Conservation (phyloP, 2,888 invertebrate species). For the Cantharis rufa region DNA sequence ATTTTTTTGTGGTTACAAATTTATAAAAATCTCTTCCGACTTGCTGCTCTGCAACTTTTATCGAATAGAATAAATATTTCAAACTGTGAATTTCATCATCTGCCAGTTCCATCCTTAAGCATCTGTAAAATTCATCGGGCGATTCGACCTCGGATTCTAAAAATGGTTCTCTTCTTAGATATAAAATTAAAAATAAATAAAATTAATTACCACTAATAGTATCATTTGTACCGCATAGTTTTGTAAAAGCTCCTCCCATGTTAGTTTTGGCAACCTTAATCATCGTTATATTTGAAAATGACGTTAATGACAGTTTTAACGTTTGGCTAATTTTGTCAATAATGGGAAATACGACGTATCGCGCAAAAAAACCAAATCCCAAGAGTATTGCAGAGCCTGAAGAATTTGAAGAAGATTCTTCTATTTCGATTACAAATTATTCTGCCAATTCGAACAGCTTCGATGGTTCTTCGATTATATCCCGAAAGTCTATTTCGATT, state of each 20-base stretch:
- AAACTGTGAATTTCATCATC: neutral
- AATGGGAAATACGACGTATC: neutral
- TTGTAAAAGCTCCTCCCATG: neutral
- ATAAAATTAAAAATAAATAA: neutral
- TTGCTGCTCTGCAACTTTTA: neutral
- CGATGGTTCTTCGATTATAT: neutral
- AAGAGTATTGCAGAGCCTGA: neutral
- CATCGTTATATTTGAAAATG: neutral
- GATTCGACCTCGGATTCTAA: neutral
- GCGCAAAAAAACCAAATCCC: neutral
- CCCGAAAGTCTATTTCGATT: neutral
- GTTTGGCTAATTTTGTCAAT: neutral
- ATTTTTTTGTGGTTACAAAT: neutral
- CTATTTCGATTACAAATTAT: neutral
- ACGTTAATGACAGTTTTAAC: neutral
- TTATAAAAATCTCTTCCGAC: neutral
- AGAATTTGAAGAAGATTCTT: neutral
- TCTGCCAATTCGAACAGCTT: neutral
- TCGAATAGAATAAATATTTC: neutral
- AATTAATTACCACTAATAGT: neutral
- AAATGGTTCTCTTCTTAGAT: neutral
- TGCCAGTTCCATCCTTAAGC: neutral
- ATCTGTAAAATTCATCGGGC: neutral
- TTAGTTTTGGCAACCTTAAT: neutral
- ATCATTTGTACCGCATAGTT: neutral